Evolutionary conservation across 1,140 invertebrate species (phyloP), one percentile per base, ranked within the genome.

Genomic region (Holotrichia oblita): DNA sequence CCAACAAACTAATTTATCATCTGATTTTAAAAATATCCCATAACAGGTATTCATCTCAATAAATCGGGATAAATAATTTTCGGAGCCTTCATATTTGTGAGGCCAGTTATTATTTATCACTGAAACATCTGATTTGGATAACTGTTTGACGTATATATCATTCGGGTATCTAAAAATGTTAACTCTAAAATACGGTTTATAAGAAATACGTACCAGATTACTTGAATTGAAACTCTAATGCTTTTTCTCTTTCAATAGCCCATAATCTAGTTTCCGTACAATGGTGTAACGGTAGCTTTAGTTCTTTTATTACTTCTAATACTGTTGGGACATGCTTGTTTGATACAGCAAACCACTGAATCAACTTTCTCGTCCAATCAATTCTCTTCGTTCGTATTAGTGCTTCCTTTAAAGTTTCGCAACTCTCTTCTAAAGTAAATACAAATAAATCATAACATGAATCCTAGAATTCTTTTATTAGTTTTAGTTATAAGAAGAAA

Each of bases 1-100:
- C 85, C 85, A 86, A 22, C 81, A 79, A 14, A 82, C 80, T 34
- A 85, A 78, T 8, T 77, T 76, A n/a, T 82, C 78, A 73, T 82
- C 79, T 2, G 20, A 17, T 76, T 84, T 85, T 6, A 77, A 78
- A 79, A 83, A 85, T n/a, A 85, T 3, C 17, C 84, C 84, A 9
- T 81, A 78, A 3, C 83, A 83, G 8, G 81, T 82, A 64, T 84
- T 85, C 40, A 80, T 77, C 22, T 80, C 74, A 42, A 85, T 79
- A 7, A 81, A 61, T 10, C 76, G 78, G 14, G 77, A 69, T 22
- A 85, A 64, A 78, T 84, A 85, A 44, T 79, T 73, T 34, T 83
- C 80, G 8, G 84, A 84, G 10, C 81, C 83, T 40, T 78, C 69
- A 78, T 78, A 83, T 12, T 81, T 82, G 61, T 83, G 83, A 3